Evolutionary conservation across 2,113 vertebrate species (phyloP), one percentile per base, ranked within the genome.

Genomic region (Alligator sinensis): DNA sequence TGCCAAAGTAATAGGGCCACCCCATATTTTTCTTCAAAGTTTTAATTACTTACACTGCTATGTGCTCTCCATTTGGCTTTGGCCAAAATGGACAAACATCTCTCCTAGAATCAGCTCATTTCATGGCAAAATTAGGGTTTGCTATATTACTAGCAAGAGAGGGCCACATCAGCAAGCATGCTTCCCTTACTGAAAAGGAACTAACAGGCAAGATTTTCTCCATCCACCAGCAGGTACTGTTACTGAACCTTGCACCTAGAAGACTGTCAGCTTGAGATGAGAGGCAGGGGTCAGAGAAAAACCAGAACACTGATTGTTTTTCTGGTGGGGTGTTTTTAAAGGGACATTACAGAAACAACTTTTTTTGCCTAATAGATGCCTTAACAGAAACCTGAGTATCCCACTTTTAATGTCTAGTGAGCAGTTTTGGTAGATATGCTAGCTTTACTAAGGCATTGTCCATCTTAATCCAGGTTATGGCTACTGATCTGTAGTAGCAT

Each of bases 131-230:
- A 84, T 21, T 14, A 4, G 6, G 11, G 3, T 30, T 85, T 59
- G 5, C 17, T 21, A 62, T 1, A 2, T 54, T 34, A 17, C 6
- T 9, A 84, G 64, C 82, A 91, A 55, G 0, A 0, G 10, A 47
- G 1, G 5, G 87, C 5, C 57, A n/a, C 11, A 16, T n/a, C 27
- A 58, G 76, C 24, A 57, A 0, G 1, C 4, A 3, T 22, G 30
- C 21, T 38, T 38, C 38, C 38, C 5, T 38, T 38, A 38, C 75
- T 86, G 18, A 2, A 3, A 28, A 68, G 25, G 58, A 86, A 15
- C 1, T 2, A 70, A 16, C 2, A 9, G 2, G n/a, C 2, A 11
- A 77, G 9, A 14, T 58, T 8, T 38, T 58, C 47, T 30, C 80
- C 24, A 38, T 22, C 70, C 17, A 11, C 10, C 47, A 28, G 25